Evolutionary conservation across 2,888 invertebrate genomes (phyloP).

Genomic region (Tyria jacobaeae): DNA sequence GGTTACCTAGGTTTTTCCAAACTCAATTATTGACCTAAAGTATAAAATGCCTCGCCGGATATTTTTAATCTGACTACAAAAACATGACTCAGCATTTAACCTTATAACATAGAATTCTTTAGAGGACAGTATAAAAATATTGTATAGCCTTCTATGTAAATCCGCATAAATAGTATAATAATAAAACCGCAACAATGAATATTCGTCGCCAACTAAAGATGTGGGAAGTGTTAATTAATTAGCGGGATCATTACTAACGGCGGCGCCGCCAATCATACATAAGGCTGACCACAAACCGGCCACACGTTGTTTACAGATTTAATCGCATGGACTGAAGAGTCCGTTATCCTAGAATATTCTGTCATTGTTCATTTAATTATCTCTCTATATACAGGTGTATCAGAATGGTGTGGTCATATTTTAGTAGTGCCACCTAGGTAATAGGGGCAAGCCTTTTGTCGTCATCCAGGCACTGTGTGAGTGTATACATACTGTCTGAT

Average conservation of each 20-base stretch:
- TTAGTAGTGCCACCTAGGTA: no score
- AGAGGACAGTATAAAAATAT: conserved; percentile 15
- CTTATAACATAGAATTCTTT: conserved; percentile 10
- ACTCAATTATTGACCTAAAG: no score
- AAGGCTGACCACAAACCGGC: conserved; percentile 27
- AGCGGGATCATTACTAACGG: conserved; percentile 66
- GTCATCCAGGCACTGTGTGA: no score
- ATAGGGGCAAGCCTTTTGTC: no score
- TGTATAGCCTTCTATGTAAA: conserved; percentile 27
- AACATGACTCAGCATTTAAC: conserved; percentile 8
- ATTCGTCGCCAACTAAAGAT: conserved; percentile 53
- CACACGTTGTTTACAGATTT: neutral
- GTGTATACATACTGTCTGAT: no score
- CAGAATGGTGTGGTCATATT: no score
- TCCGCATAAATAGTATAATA: conserved; percentile 33
- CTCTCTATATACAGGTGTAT: no score
- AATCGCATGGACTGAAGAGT: neutral
- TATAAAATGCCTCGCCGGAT: neutral
- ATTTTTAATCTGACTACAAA: conserved; percentile 3
- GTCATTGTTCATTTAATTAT: neutral
- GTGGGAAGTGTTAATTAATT: conserved; percentile 70
- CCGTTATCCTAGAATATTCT: neutral
- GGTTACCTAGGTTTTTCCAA: no score
- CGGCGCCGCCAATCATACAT: conserved; percentile 78
- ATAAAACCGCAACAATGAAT: conserved; percentile 52